phyloP scores from a whole-genome alignment of 2,888 invertebrate genomes.

The Agrenia bidenticulata region DNA sequence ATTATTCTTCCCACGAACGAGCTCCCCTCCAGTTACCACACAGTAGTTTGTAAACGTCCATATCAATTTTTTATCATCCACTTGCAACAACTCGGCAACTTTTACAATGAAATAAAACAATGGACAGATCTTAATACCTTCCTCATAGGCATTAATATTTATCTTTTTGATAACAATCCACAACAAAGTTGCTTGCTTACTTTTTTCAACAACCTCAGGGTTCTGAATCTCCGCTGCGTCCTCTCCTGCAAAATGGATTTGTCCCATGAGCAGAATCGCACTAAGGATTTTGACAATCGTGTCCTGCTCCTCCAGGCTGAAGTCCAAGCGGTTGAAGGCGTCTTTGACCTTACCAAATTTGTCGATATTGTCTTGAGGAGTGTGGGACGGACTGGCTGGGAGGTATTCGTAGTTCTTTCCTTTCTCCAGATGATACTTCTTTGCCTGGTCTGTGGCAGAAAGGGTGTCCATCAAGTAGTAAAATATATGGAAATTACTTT shows the following conservation, averaged over 20 bases:
- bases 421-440: conserved; percentile 68
- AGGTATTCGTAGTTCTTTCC: conserved; percentile 74
- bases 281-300: conserved; percentile 71
- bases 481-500: conserved; percentile 85
- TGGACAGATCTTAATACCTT: neutral
- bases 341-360: conserved; percentile 40
- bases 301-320: conserved; percentile 70
- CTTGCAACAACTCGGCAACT: conserved; percentile 72
- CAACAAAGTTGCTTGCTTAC: conserved; percentile 54
- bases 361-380: conserved; percentile 55
- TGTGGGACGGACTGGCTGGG: conserved; percentile 62
- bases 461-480: conserved; percentile 88
- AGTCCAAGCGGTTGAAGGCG: conserved; percentile 61
- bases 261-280: conserved; percentile 76
- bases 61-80: conserved; percentile 77
- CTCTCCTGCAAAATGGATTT: conserved; percentile 72
- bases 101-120: conserved; percentile 26
- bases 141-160: neutral
- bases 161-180: conserved; percentile 5
- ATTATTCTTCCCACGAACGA: conserved; percentile 67
- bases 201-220: conserved; percentile 66
- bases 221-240: conserved; percentile 72
- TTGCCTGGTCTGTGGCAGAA: conserved; percentile 66
- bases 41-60: conserved; percentile 88
- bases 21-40: conserved; percentile 72